Conservation (phyloP, 1,140 invertebrate species). For the Elysia chlorotica region DNA sequence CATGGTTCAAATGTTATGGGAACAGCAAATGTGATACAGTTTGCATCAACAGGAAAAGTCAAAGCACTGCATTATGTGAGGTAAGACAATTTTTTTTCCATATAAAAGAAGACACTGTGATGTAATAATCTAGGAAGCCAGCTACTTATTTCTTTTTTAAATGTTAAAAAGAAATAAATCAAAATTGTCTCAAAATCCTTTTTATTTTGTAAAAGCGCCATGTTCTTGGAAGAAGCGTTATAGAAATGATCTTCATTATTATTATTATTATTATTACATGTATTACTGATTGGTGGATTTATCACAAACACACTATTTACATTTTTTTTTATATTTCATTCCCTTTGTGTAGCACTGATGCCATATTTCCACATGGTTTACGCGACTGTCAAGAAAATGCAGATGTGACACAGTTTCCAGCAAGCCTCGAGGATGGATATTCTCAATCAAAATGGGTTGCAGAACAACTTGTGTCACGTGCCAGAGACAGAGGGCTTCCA, state of each 20-base stretch:
- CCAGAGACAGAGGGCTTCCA: constrained; percentile 62
- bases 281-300: neutral
- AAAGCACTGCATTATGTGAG: constrained; percentile 65
- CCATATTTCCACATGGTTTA: constrained; percentile 62
- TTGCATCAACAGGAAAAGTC: constrained; percentile 64
- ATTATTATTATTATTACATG: neutral
- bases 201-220: too few relatives aligned
- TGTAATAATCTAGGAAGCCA: too few relatives aligned
- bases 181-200: too few relatives aligned
- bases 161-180: too few relatives aligned
- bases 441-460: constrained; percentile 67
- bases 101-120: too few relatives aligned
- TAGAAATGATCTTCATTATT: neutral
- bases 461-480: constrained; percentile 63
- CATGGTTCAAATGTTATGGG: constrained; percentile 65
- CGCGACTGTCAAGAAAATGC: constrained; percentile 59
- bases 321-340: neutral
- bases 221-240: neutral
- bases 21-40: constrained; percentile 64
- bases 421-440: constrained; percentile 63
- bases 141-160: too few relatives aligned
- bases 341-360: constrained; percentile 59
- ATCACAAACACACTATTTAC: neutral
- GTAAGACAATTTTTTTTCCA: too few relatives aligned
- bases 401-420: constrained; percentile 46